Evolutionary conservation across 2,113 vertebrate species (phyloP).

Genomic region (Silurus asotus): DNA sequence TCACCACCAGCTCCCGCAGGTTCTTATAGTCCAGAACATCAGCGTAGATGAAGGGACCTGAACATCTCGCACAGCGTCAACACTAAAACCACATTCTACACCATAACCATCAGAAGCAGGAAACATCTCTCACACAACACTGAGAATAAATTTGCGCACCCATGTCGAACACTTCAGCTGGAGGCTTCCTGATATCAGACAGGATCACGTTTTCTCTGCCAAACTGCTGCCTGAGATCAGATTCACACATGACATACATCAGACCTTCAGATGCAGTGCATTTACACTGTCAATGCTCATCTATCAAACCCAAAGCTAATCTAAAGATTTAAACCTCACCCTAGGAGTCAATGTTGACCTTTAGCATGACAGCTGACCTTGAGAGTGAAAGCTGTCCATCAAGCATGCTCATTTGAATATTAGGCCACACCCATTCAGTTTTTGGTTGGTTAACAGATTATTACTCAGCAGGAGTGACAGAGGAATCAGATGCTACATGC

Average conservation of each 20-base stretch:
- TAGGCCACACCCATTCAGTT: not conserved
- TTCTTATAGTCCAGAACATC: constrained; percentile 76
- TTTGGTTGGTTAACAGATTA: not conserved
- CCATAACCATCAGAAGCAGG: not conserved
- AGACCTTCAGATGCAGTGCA: not conserved
- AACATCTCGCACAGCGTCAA: constrained; percentile 12
- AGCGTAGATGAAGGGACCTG: constrained; percentile 76
- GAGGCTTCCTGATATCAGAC: constrained; percentile 76
- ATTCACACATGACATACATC: not conserved
- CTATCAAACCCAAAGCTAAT: no score
- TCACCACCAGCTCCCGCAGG: constrained; percentile 73
- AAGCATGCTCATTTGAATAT: not conserved
- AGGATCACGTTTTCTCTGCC: constrained; percentile 75
- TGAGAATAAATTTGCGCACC: constrained; percentile 59
- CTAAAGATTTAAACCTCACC: no score
- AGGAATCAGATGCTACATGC: not conserved
- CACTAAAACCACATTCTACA: not conserved
- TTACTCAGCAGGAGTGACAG: not conserved
- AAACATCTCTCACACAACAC: not conserved
- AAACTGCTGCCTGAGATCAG: constrained; percentile 66
- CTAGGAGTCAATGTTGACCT: no score
- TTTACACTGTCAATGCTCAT: not conserved
- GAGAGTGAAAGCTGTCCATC: not conserved
- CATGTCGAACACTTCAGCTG: constrained; percentile 63
- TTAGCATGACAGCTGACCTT: not conserved